These are phyloP conservation scores for Brienomyrus longianalis DNA, from an alignment of 2,113 vertebrate species.

Conservation along the genomic window DNA sequence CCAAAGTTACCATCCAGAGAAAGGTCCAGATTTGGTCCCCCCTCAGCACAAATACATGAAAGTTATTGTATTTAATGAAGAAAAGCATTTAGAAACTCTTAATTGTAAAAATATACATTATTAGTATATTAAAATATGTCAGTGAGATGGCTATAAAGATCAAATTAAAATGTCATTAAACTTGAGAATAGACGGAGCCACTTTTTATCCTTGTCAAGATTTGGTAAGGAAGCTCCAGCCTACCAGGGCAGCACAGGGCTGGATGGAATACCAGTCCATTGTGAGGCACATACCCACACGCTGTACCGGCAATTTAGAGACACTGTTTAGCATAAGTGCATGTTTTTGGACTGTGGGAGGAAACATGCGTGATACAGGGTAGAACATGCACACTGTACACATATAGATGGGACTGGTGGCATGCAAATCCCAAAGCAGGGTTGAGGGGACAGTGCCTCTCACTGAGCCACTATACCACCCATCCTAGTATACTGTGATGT, in stretches of 20 bases:
- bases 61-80: neutral
- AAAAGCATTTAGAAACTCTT: neutral
- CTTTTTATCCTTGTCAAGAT: neutral
- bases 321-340: neutral
- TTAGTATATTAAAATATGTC: neutral
- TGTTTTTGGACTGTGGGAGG: neutral
- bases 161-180: neutral
- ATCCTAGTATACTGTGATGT: neutral
- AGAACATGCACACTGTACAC: neutral
- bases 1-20: neutral
- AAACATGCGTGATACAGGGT: neutral
- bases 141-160: neutral
- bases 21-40: neutral
- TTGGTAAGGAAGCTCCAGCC: neutral
- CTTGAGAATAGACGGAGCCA: neutral
- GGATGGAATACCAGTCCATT: neutral
- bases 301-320: neutral
- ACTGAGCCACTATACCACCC: neutral
- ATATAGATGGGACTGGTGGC: neutral
- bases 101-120: neutral
- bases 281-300: neutral
- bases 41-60: neutral
- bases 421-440: neutral
- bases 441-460: neutral
- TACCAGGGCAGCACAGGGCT: neutral